Evolutionary conservation across 2,888 invertebrate genomes (phyloP), one percentile per base, ranked within the genome.

Genomic region (Idaea aversata): DNA sequence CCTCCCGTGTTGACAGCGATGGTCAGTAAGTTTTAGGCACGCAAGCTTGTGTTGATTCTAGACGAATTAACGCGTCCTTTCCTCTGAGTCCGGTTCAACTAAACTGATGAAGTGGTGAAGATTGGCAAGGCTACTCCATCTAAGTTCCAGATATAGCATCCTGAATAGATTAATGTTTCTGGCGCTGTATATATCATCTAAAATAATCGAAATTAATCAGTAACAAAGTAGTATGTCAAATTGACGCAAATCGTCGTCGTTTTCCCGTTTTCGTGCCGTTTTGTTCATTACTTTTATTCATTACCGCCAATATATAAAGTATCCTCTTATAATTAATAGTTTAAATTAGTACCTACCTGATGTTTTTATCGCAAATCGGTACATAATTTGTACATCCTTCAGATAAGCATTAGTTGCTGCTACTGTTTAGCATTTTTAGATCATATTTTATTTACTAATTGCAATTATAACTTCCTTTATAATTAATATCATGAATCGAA

Each of bases 211-310:
- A 25, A 25, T 25, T 25, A 25, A 25, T 25, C 3, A 25, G 25
- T 25, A 25, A 25, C 25, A 25, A 25, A 25, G 3, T 25, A 25
- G 10, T 47, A 6, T 0, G 13, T 47, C 4, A 13, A 4, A 7
- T 47, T 47, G 0, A 10, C 47, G 13, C 7, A 47, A 47, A 47
- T 0, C 13, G 7, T 47, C 5, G 7, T 47, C 7, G 4, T 38
- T 13, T 38, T 2, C 38, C 38, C 38, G 38, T 38, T 62, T 60
- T 60, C 65, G 63, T 35, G 57, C 34, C 63, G n/a, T 34, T 65
- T 59, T 3, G 7, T 13, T 13, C 13, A 47, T 47, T 13, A 47
- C 10, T 47, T 13, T 47, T 47, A 47, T 47, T 47, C 47, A 47
- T 47, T 10, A 10, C 47, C 47, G 47, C 7, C 10, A 47, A 47